Conservation (phyloP, 92 coral and sea anemone genomes). For the Actinostola sp. region DNA sequence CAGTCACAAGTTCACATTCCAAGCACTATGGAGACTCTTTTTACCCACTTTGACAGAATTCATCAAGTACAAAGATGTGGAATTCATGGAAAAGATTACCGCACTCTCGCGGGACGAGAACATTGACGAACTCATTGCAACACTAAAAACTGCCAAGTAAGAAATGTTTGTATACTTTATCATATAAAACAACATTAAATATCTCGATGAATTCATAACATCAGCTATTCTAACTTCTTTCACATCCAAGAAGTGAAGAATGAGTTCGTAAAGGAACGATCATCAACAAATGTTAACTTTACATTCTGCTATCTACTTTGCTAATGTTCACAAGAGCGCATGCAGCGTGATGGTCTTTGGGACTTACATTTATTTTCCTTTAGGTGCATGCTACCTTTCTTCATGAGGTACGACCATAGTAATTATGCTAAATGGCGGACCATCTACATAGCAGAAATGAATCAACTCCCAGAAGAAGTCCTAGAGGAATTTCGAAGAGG, state of each 20-base stretch:
- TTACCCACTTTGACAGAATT: constrained; percentile 29
- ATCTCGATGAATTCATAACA: too few species aligned
- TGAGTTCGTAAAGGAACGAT: constrained; percentile 27
- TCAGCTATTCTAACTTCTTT: too few species aligned
- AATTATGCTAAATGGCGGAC: constrained; percentile 68
- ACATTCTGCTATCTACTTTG: constrained; percentile 57
- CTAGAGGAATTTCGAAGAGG: constrained; percentile 44
- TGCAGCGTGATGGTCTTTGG: constrained; percentile 59
- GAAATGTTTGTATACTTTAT: too few species aligned
- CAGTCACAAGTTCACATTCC: constrained; percentile 59
- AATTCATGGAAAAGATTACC: constrained; percentile 12
- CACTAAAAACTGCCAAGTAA: constrained; percentile 34
- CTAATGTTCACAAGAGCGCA: constrained; percentile 62
- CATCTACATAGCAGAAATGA: constrained; percentile 53
- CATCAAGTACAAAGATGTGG: constrained; percentile 38
- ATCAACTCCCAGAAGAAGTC: constrained; percentile 47
- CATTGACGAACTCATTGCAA: constrained; percentile 23
- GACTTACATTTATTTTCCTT: constrained; percentile 50
- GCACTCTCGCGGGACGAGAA: constrained; percentile 3
- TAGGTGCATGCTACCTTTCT: constrained; percentile 62
- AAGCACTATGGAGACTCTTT: constrained; percentile 54
- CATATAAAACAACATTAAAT: too few species aligned
- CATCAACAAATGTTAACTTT: constrained; percentile 53
- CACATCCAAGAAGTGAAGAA: constrained; percentile 21
- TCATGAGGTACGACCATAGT: constrained; percentile 44